These are phyloP conservation scores for Octodonta nipae DNA, from an alignment of 2,888 invertebrate genomes.

Conservation along the genomic window DNA sequence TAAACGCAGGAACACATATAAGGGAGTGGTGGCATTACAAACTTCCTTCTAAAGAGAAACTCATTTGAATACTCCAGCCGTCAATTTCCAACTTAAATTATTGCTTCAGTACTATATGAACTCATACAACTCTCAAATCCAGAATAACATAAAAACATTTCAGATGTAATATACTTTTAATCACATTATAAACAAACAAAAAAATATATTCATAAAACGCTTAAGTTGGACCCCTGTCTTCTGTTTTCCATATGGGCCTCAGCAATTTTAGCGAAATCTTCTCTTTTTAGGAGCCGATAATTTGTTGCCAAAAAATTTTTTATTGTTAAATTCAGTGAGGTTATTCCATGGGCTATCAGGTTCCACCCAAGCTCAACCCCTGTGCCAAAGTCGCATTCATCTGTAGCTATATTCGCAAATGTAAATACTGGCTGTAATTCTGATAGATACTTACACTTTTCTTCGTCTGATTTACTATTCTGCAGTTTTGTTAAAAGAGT, in stretches of 20 bases:
- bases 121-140: no score
- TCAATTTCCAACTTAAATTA: no score
- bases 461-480: conserved; percentile 44
- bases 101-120: no score
- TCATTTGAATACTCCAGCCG: no score
- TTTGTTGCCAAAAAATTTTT: conserved; percentile 55
- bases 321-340: conserved; percentile 52
- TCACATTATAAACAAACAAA: conserved; percentile 2
- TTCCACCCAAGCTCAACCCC: conserved; percentile 79
- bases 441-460: conserved; percentile 48
- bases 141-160: no score
- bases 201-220: conserved; percentile 27
- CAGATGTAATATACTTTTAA: no score
- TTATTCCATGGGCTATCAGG: conserved; percentile 63
- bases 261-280: conserved; percentile 59
- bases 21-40: no score
- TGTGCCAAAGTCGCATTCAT: conserved; percentile 91
- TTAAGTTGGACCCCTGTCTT: conserved; percentile 42
- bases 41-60: no score
- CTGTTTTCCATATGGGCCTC: conserved; percentile 62
- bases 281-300: conserved; percentile 61
- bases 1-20: no score
- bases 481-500: conserved; percentile 54
- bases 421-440: conserved; percentile 66
- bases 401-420: conserved; percentile 75